A percentile compares a stretch with the other conserved stretches of the same genome.
Conservation (phyloP, 2,888 invertebrate genomes). For the Formica aserva region DNA sequence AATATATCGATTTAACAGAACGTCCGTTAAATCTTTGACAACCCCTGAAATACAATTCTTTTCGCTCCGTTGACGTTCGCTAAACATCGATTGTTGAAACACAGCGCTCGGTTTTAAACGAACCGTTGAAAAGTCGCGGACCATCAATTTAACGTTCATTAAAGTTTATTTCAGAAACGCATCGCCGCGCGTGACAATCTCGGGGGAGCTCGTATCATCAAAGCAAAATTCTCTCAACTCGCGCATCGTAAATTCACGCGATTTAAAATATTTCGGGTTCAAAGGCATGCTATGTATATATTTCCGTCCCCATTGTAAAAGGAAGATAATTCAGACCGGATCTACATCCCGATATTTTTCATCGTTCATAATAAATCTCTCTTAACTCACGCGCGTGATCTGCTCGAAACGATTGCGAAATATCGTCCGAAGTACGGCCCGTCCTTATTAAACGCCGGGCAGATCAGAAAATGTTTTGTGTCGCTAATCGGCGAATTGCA, state of each 20-base stretch:
- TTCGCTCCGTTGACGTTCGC: slow-evolving; percentile 7
- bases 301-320: too few relatives aligned
- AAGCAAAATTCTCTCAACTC: background rate
- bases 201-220: background rate
- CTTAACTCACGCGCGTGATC: background rate
- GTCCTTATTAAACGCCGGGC: slow-evolving; percentile 14
- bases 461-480: slow-evolving; percentile 37
- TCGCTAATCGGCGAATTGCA: slow-evolving; percentile 38
- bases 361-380: slow-evolving; percentile 1
- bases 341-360: background rate
- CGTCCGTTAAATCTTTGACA: slow-evolving; percentile 43
- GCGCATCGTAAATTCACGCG: background rate
- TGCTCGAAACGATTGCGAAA: background rate
- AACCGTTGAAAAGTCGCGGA: background rate
- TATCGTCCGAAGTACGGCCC: background rate
- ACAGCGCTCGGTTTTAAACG: slow-evolving; percentile 10
- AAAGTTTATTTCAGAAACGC: slow-evolving; percentile 15
- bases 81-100: slow-evolving; percentile 13
- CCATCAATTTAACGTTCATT: slow-evolving; percentile 25
- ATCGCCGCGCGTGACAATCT: background rate
- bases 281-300: background rate
- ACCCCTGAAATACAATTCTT: slow-evolving; percentile 45
- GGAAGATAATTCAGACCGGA: background rate
- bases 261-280: background rate
- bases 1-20: slow-evolving; percentile 39